Base-by-base conservation (phyloP, 1,140 invertebrate species). In the Globodera ellingtonae region DNA sequence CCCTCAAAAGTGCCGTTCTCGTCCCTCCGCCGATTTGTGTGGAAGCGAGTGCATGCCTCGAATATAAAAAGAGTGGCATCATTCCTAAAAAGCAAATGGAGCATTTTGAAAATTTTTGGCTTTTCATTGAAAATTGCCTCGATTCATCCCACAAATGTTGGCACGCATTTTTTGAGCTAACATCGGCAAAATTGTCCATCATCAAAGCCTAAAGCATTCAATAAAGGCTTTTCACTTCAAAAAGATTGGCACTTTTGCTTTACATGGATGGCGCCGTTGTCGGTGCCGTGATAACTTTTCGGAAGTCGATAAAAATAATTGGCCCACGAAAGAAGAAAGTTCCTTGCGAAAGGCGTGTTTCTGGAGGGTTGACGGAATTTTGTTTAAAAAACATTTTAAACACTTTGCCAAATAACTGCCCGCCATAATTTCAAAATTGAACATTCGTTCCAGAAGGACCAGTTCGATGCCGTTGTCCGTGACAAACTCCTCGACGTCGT, bases 201-300 rank as follows among this genome's bases (percentile, higher is more conserved):
- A 74, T 47, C 6, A 74, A 48, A 35, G 47, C 72, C 72, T 74
- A 13, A 66, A 74, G 5, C 52, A 7, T 35, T 35, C 35, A 35
- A 35, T 35, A 35, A 35, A 35, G 35, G 1, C 35, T 35, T 35
- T 35, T 35, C 3, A 35, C 1, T 35, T 35, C 35, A 74, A 46
- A 66, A 13, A 15, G n/a, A 47, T 47, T 21, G 10, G 46, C n/a
- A 44, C 9, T 74, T 24, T 48, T 35, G 66, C 21, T 15, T 72
- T 44, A 84, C 84, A 75, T 82, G 79, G 52, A 84, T 70, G 24
- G 83, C 83, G 21, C 84, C 83, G 72, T 84, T 84, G 66, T 84
- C 83, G 13, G 83, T 84, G 24, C 83, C 84, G 69, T 84, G 83
- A 59, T 81, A 78, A 6, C 79, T 83, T 35, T 82, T 52, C 3